A percentile compares a stretch with the other conserved stretches of the same genome.
Conservation (phyloP, 2,797 vertebrate genomes). For the Pipistrellus pygmaeus region DNA sequence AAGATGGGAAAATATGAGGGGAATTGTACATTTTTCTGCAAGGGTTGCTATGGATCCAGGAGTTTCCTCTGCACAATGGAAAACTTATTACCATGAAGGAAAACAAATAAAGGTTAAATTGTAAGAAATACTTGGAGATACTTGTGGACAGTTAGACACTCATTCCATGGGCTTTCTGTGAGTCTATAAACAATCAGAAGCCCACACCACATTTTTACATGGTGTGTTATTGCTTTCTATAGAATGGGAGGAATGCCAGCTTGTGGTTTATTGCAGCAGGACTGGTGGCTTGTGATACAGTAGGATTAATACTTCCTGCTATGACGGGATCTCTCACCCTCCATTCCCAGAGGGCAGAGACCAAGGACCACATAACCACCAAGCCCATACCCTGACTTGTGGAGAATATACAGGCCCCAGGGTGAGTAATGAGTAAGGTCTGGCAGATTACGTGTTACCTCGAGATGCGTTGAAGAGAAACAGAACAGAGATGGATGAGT, state of each 20-base stretch:
- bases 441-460: slow-evolving; percentile 53
- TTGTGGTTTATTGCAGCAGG: neutral
- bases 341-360: slow-evolving; percentile 58
- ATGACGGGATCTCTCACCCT: slow-evolving; percentile 39
- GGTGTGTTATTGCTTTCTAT: neutral
- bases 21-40: slow-evolving; percentile 39
- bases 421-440: slow-evolving; percentile 64
- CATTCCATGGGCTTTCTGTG: neutral
- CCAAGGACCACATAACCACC: slow-evolving; percentile 44
- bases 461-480: slow-evolving; percentile 72
- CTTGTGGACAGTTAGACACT: neutral
- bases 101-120: slow-evolving; percentile 69
- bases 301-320: slow-evolving; percentile 11
- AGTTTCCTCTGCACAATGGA: slow-evolving; percentile 17
- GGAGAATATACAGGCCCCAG: slow-evolving; percentile 64
- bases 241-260: neutral
- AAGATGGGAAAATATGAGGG: slow-evolving; percentile 8
- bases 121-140: slow-evolving; percentile 55
- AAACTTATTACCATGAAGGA: slow-evolving; percentile 49
- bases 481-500: slow-evolving; percentile 69
- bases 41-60: neutral
- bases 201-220: neutral
- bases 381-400: slow-evolving; percentile 57
- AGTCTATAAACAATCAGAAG: slow-evolving; percentile 36
- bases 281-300: slow-evolving; percentile 28